These are phyloP conservation scores for Eristalinus sepulchralis DNA, from an alignment of 2,888 invertebrate species.

Conservation along the genomic window DNA sequence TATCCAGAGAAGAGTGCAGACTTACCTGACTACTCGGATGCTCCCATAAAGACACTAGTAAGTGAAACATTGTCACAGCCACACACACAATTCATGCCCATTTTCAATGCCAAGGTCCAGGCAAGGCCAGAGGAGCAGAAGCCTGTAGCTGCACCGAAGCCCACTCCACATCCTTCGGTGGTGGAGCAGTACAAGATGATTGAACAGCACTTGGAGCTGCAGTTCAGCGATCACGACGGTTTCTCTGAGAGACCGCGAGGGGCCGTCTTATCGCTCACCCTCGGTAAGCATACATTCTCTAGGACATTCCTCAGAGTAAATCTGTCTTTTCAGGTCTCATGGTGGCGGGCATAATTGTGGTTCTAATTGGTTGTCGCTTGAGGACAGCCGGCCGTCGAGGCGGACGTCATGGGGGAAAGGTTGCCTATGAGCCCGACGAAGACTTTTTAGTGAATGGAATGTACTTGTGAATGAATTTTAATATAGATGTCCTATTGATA, in stretches of 20 bases:
- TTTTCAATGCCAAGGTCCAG: background rate
- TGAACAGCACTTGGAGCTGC: slow-evolving; percentile 79
- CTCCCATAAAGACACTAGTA: slow-evolving; percentile 76
- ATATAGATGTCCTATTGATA: background rate
- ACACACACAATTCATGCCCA: background rate
- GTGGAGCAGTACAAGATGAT: slow-evolving; percentile 80
- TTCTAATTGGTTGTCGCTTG: slow-evolving; percentile 91
- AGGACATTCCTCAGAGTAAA: background rate
- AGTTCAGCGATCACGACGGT: slow-evolving; percentile 84
- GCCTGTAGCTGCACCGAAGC: background rate
- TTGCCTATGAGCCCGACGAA: slow-evolving; percentile 94
- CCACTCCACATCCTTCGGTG: slow-evolving; percentile 74
- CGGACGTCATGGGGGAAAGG: slow-evolving; percentile 87
- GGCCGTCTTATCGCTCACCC: slow-evolving; percentile 89
- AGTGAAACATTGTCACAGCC: background rate
- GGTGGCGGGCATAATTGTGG: slow-evolving; percentile 90
- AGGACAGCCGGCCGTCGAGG: slow-evolving; percentile 88
- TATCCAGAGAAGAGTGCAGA: slow-evolving; percentile 70
- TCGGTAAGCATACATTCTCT: slow-evolving; percentile 82
- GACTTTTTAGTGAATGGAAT: slow-evolving; percentile 99
- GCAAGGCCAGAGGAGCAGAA: slow-evolving; percentile 2
- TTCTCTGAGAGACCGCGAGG: slow-evolving; percentile 88
- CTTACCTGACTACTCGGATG: slow-evolving; percentile 75
- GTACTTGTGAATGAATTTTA: slow-evolving; percentile 85
- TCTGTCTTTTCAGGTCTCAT: slow-evolving; percentile 84